Conservation (phyloP, 30 jellyfish, hydroid and myxozoan species). For the Chrysaora quinquecirrha region DNA sequence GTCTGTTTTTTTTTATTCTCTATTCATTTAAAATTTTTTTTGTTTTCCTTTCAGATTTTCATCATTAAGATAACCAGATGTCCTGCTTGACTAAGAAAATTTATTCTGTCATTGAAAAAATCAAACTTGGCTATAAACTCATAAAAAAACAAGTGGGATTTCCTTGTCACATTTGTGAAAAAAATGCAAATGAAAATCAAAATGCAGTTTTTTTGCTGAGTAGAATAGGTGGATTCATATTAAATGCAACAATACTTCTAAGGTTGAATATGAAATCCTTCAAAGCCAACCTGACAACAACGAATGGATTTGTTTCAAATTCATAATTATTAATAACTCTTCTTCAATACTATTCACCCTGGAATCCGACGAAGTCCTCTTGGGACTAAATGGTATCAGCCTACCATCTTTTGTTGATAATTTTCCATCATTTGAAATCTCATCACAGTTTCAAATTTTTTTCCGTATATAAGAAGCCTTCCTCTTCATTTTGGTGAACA, state of each 20-base stretch:
- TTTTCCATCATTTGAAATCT: conserved; percentile 30
- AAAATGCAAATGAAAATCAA: neutral
- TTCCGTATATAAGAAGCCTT: too few species aligned
- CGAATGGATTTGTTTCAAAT: conserved; percentile 29
- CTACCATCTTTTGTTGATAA: conserved; percentile 1
- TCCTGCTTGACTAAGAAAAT: neutral
- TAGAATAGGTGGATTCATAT: neutral
- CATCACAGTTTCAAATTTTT: too few species aligned
- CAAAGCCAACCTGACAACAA: conserved; percentile 1
- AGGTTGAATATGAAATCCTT: neutral
- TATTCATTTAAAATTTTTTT: too few species aligned
- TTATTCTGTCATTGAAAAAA: neutral
- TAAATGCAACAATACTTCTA: neutral
- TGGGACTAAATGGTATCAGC: conserved; percentile 7
- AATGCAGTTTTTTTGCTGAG: neutral
- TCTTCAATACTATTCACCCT: conserved; percentile 27
- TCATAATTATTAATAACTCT: conserved; percentile 22
- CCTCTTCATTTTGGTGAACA: too few species aligned
- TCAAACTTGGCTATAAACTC: neutral
- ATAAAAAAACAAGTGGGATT: neutral
- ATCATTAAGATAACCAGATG: neutral
- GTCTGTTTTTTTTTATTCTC: too few species aligned
- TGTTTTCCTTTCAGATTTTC: neutral
- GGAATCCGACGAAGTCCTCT: conserved; percentile 31
- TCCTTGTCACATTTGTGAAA: neutral